Evolutionary conservation across 1,140 invertebrate genomes (phyloP), one percentile per base, ranked within the genome.

Genomic region (Drosophila ambigua): DNA sequence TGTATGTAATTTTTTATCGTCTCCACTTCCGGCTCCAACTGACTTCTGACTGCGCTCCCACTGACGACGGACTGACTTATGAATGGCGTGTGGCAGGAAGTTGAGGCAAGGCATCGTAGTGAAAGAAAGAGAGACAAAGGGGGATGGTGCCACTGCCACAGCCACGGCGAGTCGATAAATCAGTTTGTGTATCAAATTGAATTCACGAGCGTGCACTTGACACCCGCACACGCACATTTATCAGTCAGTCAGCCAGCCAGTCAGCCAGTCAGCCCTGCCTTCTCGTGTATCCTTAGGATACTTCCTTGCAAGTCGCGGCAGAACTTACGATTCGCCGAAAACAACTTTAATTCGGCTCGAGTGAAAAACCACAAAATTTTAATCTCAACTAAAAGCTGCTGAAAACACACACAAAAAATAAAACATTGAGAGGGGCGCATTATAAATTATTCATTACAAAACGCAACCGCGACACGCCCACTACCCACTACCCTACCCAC

Each of bases 1-100:
- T 88, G 83, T 88, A 88, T 88, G 83, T 88, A 88, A 88, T 88
- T 88, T 88, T 88, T 88, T 88, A 88, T 88, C 83, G 82, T 87
- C 82, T 82, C 80, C 28, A 59, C 43, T 41, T 59, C 49, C 39
- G 31, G 48, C 52, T 62, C 52, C 53, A 60, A 67, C 77, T 75
- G 45, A 50, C 35, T 39, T 69, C 67, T 24, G 66, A 48, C 44
- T 48, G 15, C 7, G 9, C 50, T 48, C n/a, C 51, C 66, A 68
- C 64, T 50, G 66, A 69, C 64, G 66, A 69, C 64, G 64, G 60
- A 78, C 79, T 82, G 79, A 83, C 81, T 85, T 85, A 85, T 85
- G 81, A 87, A 87, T 82, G 78, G 82, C 72, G 67, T 79, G 71
- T 78, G 82, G 68, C 74, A 65, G 74, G 20, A 49, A 72, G 51